A percentile compares a stretch with the other conserved stretches of the same genome.
phyloP scores from a whole-genome alignment of 2,113 vertebrate genomes.

The Rhynchomys soricoides region DNA sequence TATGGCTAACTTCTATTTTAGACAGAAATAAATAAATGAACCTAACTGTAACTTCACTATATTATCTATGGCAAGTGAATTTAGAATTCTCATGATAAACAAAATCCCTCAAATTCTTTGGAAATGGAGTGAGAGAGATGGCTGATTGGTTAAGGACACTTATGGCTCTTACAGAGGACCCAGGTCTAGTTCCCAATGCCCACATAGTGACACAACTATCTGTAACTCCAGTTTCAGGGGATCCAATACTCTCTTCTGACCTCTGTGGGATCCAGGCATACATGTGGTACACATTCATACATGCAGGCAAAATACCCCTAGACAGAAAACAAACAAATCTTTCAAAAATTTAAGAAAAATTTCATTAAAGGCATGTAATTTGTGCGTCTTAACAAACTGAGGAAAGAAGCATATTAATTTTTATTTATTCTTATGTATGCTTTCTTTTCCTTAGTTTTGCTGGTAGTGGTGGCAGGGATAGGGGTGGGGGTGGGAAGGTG shows the following conservation, averaged over 20 bases:
- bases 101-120: constrained; percentile 44
- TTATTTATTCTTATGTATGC: background rate
- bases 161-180: background rate
- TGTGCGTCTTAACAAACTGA: background rate
- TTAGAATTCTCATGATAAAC: background rate
- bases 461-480: background rate
- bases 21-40: background rate
- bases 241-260: background rate
- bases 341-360: background rate
- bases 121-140: background rate
- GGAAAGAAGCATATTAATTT: background rate
- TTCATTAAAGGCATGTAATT: background rate
- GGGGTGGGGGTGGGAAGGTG: background rate
- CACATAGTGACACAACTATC: background rate
- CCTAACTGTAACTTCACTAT: constrained; percentile 22
- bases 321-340: background rate
- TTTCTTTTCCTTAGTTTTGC: background rate
- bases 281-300: background rate
- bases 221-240: background rate
- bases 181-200: background rate
- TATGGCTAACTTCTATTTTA: background rate
- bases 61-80: constrained; percentile 18
- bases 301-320: background rate
- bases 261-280: too few relatives aligned
- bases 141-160: too few relatives aligned